These are phyloP conservation scores for Tiliacea aurago DNA, from an alignment of 2,888 invertebrate genomes.

Conservation along the genomic window DNA sequence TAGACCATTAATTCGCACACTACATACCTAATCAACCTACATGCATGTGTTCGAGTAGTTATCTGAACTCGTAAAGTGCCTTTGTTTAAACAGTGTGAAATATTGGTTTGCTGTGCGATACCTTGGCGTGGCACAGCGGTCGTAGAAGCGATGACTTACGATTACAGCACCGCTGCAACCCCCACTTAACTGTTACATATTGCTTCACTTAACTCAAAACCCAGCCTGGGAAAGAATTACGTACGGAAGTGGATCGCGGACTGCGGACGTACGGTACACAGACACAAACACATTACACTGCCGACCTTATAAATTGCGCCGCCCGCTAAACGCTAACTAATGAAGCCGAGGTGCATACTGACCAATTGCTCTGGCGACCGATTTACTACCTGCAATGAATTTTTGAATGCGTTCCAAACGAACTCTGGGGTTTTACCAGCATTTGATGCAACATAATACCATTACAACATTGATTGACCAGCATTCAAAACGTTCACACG, in stretches of 20 bases:
- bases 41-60: constrained; percentile 50
- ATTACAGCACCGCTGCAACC: constrained; percentile 76
- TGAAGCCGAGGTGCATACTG: constrained; percentile 57
- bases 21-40: constrained; percentile 26
- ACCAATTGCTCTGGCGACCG: constrained; percentile 58
- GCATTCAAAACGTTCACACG: constrained; percentile 22
- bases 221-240: constrained; percentile 79
- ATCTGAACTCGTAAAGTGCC: constrained; percentile 67
- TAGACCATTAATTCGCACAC: constrained; percentile 1
- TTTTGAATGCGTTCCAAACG: constrained; percentile 41
- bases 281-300: constrained; percentile 74
- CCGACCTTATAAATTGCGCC: constrained; percentile 69
- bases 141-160: constrained; percentile 82
- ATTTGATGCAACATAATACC: constrained; percentile 14
- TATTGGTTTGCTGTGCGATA: constrained; percentile 75
- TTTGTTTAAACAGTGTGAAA: constrained; percentile 79
- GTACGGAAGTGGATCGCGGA: constrained; percentile 73
- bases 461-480: constrained; percentile 24
- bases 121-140: constrained; percentile 71
- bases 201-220: constrained; percentile 85
- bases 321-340: constrained; percentile 62
- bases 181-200: constrained; percentile 85
- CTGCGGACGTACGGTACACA: constrained; percentile 71
- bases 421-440: constrained; percentile 7
- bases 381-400: constrained; percentile 45